These are phyloP conservation scores for mouse (Mus musculus) DNA, from an alignment of 2,113 vertebrate species.

Conservation along the genomic window DNA sequence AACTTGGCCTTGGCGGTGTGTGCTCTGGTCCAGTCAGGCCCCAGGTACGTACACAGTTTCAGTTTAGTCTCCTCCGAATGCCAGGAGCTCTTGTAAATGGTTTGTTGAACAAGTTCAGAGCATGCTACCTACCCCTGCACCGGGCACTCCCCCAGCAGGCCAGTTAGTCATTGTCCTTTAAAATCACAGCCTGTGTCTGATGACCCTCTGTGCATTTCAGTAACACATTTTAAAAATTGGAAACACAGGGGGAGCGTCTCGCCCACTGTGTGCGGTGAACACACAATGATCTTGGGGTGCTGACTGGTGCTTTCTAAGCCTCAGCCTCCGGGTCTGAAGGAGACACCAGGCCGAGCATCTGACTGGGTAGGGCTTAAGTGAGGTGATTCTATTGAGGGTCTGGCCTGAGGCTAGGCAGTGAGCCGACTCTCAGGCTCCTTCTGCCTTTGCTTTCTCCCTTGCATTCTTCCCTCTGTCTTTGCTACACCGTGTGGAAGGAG, in stretches of 20 bases:
- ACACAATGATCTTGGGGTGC: background rate
- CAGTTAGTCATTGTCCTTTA: background rate
- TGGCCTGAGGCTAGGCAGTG: background rate
- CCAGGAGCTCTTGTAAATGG: background rate
- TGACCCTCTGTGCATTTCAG: background rate
- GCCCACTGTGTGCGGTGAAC: background rate
- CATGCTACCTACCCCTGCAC: background rate
- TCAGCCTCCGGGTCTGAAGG: background rate
- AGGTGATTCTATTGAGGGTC: background rate
- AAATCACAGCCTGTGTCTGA: background rate
- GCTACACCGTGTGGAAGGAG: background rate
- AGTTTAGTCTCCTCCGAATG: background rate
- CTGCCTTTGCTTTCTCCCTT: background rate
- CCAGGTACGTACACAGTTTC: background rate
- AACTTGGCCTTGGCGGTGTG: background rate
- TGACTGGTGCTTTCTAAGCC: background rate
- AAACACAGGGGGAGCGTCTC: background rate
- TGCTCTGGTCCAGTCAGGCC: background rate
- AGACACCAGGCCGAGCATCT: background rate
- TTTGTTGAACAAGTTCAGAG: constrained; percentile 15
- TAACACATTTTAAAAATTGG: background rate
- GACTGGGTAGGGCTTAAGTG: background rate
- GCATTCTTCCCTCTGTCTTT: background rate
- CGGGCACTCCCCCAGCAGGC: background rate
- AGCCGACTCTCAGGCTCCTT: background rate